These are phyloP conservation scores for Cryptocephalus moraei DNA, from an alignment of 2,888 invertebrate genomes.

Conservation along the genomic window DNA sequence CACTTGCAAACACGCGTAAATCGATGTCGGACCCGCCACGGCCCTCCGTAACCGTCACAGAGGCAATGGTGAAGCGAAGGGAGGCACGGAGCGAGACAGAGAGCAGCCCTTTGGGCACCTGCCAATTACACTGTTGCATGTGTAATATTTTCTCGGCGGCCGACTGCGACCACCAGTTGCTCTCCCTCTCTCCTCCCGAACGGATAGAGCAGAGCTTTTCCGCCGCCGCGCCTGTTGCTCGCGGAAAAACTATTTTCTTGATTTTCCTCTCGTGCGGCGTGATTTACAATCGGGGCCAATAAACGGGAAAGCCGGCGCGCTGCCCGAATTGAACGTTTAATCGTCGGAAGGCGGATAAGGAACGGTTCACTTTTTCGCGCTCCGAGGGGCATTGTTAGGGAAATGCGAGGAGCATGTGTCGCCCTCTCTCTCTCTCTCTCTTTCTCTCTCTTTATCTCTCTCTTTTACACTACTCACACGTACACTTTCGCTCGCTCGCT, in stretches of 20 bases:
- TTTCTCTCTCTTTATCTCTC: no score
- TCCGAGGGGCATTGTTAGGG: conserved; percentile 14
- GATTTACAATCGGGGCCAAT: conserved; percentile 27
- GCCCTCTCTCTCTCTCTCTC: no score
- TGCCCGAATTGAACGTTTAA: conserved; percentile 25
- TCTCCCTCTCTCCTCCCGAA: not conserved
- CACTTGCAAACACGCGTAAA: no score
- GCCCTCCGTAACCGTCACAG: no score
- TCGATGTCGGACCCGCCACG: no score
- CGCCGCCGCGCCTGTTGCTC: conserved; percentile 20
- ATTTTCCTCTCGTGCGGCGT: conserved; percentile 18
- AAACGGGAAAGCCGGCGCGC: conserved; percentile 18
- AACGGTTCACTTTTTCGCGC: conserved; percentile 22
- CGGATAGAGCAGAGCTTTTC: no score
- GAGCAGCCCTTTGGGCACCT: conserved; percentile 24
- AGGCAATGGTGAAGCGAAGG: no score
- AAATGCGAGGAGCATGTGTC: conserved; percentile 12
- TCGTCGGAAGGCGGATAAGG: conserved; percentile 29
- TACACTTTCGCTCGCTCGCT: no score
- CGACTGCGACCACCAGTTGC: conserved; percentile 1
- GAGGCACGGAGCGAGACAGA: no score
- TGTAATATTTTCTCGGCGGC: conserved; percentile 1
- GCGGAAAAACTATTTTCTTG: conserved; percentile 23
- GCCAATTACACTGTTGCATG: conserved; percentile 36
- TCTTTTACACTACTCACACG: no score